Evolutionary conservation across 2,888 invertebrate genomes (phyloP).

Genomic region (Temnothorax ravouxi): DNA sequence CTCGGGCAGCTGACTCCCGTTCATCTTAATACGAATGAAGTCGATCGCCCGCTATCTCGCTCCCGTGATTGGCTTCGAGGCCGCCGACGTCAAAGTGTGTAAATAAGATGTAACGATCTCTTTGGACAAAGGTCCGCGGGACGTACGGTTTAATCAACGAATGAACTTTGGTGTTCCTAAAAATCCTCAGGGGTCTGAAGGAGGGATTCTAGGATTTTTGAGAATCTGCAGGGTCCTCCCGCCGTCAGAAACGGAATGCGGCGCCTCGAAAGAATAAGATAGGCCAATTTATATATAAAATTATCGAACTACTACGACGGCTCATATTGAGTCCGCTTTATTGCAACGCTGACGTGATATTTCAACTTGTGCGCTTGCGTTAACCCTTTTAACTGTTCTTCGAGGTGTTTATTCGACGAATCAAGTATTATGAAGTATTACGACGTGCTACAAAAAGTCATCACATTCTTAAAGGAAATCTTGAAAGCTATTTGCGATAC

Average conservation of each 20-base stretch:
- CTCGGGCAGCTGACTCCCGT: background rate
- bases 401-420: background rate
- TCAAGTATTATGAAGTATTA: conserved; percentile 22
- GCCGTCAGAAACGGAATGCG: conserved; percentile 51
- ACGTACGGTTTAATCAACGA: conserved; percentile 21
- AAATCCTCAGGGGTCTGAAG: conserved; percentile 25
- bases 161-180: conserved; percentile 47
- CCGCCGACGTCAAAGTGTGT: conserved; percentile 25
- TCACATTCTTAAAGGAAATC: background rate
- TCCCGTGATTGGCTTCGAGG: conserved; percentile 27
- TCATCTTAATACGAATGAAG: conserved; percentile 1
- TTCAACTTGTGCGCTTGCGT: conserved; percentile 83
- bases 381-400: conserved; percentile 45
- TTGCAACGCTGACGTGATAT: conserved; percentile 79
- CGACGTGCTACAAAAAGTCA: background rate
- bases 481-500: background rate
- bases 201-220: conserved; percentile 8
- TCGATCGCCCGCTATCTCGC: conserved; percentile 31
- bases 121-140: conserved; percentile 24
- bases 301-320: conserved; percentile 79
- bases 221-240: conserved; percentile 17
- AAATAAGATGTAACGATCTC: conserved; percentile 29
- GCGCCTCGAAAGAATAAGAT: conserved; percentile 76
- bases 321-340: conserved; percentile 84
- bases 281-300: conserved; percentile 81